phyloP scores from a whole-genome alignment of 2,797 vertebrate species.

The Anguilla anguilla region DNA sequence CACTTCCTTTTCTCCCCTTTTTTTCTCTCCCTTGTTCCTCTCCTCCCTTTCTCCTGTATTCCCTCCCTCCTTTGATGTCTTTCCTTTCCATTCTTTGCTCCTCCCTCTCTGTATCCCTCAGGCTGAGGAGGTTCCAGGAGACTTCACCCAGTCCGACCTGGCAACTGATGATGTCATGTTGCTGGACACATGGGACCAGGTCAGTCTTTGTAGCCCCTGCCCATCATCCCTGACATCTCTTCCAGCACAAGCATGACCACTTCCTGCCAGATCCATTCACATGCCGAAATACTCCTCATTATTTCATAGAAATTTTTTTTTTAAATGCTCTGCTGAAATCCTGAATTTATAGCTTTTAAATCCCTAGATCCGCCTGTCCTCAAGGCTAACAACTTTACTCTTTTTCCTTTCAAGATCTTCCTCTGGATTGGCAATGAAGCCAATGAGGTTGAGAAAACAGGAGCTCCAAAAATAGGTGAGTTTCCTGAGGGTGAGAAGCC shows the following conservation, averaged over 20 bases:
- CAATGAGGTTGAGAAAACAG: conserved; percentile 66
- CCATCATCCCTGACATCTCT: background rate
- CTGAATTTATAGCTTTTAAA: background rate
- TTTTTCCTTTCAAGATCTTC: conserved; percentile 60
- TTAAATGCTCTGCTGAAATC: background rate
- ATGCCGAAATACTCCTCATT: background rate
- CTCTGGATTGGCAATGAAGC: conserved; percentile 75
- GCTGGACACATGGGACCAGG: conserved; percentile 71
- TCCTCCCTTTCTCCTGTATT: background rate
- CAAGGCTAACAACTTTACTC: conserved; percentile 7
- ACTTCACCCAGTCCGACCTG: conserved; percentile 71
- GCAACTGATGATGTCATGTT: conserved; percentile 77
- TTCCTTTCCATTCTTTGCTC: background rate
- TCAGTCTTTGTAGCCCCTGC: conserved; percentile 32
- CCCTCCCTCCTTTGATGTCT: background rate
- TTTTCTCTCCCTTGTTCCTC: background rate
- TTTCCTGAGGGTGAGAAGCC: background rate
- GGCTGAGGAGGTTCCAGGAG: conserved; percentile 73
- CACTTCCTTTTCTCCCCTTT: background rate
- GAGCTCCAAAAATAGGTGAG: conserved; percentile 66
- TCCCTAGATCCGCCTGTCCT: background rate
- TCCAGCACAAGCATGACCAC: background rate
- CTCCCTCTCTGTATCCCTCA: conserved; percentile 39
- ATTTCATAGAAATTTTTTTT: conserved; percentile 14
- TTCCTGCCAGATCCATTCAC: background rate